Conservation (phyloP, 1,140 invertebrate species). For the Mesaphorura yosii region DNA sequence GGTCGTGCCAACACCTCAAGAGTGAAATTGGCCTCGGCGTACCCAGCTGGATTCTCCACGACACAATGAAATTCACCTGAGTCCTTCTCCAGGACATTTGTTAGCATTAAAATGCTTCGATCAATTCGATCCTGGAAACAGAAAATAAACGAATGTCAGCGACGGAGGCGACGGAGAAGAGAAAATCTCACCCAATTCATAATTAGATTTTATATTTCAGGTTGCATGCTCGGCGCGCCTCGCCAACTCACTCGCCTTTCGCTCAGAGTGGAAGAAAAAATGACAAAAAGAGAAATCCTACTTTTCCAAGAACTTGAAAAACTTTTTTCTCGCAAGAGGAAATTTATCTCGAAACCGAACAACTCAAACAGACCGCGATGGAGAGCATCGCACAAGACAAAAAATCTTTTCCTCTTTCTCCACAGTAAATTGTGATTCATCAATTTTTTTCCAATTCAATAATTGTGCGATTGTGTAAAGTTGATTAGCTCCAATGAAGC, state of each 20-base stretch:
- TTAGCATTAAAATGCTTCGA: slow-evolving; percentile 64
- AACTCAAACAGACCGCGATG: no score
- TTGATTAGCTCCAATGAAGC: no score
- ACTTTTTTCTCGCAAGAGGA: not conserved
- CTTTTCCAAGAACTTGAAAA: not conserved
- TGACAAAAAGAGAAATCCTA: not conserved
- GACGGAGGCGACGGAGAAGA: not conserved
- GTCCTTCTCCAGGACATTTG: slow-evolving; percentile 74
- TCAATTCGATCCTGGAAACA: slow-evolving; percentile 1
- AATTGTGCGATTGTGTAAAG: no score
- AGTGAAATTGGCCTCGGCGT: slow-evolving; percentile 81
- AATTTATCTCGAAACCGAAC: not conserved
- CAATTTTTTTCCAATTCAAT: no score
- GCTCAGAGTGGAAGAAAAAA: not conserved
- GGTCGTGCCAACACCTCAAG: slow-evolving; percentile 63
- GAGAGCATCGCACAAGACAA: no score
- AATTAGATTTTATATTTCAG: slow-evolving; percentile 7
- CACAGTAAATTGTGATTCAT: no score
- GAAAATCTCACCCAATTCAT: not conserved
- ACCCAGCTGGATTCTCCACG: slow-evolving; percentile 80
- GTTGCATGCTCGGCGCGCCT: not conserved
- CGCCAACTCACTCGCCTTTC: no score
- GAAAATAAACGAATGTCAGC: not conserved
- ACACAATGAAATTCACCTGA: slow-evolving; percentile 81
- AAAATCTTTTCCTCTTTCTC: no score